Conservation (phyloP, 2,888 invertebrate genomes). For the Pecten maximus region DNA sequence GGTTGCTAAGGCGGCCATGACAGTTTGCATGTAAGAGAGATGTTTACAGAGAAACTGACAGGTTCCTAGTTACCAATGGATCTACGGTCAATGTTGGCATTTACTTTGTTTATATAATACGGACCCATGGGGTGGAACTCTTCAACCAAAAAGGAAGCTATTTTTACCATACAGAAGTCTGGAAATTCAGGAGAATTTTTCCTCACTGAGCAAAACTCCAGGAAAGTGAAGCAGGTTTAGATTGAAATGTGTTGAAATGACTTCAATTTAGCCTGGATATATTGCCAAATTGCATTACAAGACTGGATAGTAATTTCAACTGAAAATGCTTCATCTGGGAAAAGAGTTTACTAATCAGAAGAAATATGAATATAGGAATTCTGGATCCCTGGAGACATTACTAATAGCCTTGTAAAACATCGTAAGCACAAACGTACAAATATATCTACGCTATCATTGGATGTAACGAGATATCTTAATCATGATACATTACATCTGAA, state of each 20-base stretch:
- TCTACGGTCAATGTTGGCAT: not conserved
- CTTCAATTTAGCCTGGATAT: not conserved
- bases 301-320: not conserved
- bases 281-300: not conserved
- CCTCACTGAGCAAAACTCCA: not conserved
- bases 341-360: not conserved
- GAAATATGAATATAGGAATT: not conserved
- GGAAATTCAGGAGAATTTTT: not conserved
- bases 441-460: not conserved
- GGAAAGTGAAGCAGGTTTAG: not conserved
- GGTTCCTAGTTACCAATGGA: not conserved
- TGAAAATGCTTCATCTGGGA: not conserved
- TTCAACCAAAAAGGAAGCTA: not conserved
- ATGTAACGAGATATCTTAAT: not conserved
- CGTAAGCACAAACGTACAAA: not conserved
- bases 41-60: constrained; percentile 3
- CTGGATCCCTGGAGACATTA: not conserved
- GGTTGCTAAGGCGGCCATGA: constrained; percentile 35
- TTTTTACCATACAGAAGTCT: not conserved
- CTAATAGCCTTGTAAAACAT: not conserved
- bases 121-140: constrained; percentile 9
- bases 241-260: not conserved
- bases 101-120: constrained; percentile 13
- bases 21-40: not conserved
- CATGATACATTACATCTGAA: not conserved